Base-by-base conservation (phyloP, 2,888 invertebrate species). In the Zygaena filipendulae region DNA sequence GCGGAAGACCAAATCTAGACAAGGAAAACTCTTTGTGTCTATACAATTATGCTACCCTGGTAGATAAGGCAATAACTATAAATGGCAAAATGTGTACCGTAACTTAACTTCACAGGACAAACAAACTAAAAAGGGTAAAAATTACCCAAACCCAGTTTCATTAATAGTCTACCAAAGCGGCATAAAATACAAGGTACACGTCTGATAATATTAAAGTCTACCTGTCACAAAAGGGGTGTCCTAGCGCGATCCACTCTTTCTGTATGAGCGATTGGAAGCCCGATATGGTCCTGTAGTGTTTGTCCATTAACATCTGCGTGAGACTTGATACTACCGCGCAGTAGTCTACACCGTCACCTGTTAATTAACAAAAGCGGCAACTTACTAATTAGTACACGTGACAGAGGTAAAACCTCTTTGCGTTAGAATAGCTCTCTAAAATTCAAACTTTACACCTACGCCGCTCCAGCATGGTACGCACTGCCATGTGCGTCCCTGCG, bases 191-290 rank as follows among this genome's bases (percentile, higher is more conserved):
- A n/a, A n/a, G n/a, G n/a, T n/a, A n/a, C n/a, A n/a, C n/a, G n/a
- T n/a, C n/a, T n/a, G n/a, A n/a, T n/a, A n/a, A n/a, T 3, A 4
- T 2, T 6, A 21, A 10, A 25, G 30, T 32, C 43, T 22, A 80
- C 81, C 81, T 63, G 51, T 84, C 85, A 52, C 86, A 86, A 66
- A 95, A 95, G 1, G 93, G 95, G 68, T 97, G 97, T 13, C 96
- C 96, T 39, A 95, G 79, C 1, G 92, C 88, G 3, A 97, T 82
- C 97, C 97, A 98, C 58, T 97, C 97, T 59, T 96, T 94, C 68
- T 97, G 95, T 29, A 97, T 79, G 20, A 97, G 82, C 31, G 90
- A 87, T 68, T 96, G 94, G 66, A 97, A 95, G 28, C 97, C 97
- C 21, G 83, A 81, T 36, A 91, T 84, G 3, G 92, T 91, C 29